Base-by-base conservation (phyloP, 2,113 vertebrate genomes). In the Thinocorus orbignyianus region DNA sequence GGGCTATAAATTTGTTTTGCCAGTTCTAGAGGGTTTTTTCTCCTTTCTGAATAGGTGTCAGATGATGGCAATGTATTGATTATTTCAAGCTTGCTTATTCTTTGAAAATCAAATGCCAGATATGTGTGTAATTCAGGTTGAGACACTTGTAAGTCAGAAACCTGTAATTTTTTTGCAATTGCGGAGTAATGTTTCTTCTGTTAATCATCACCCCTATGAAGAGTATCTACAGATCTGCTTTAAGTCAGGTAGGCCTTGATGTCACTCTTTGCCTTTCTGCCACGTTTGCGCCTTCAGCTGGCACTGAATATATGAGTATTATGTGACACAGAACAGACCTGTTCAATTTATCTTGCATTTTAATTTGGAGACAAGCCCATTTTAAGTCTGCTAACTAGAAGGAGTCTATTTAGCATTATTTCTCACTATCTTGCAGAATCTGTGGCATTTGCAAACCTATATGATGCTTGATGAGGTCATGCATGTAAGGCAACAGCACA, bases 281-380 rank as follows among this genome's bases (percentile, higher is more conserved):
- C 10, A 10, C 13, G 3, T 11, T 35, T n/a, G 31, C 26, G 2
- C 13, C 60, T 66, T 81, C 28, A 81, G 3, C 5, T 73, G 31
- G 6, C 17, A 13, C 10, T 30, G 9, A 35, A 23, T 35, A 24
- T 30, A 7, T 37, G 24, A 54, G 30, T 33, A 54, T 7, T 0
- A 0, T 6, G 10, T 42, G 33, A 49, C 11, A 13, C 1, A 3
- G 23, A 72, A 49, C 11, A 83, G 30, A 77, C 39, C 2, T 23
- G 1, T 23, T 82, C 8, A 22, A 5, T 49, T 86, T 54, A 57
- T 66, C 16, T 35, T 46, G 3, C 2, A 22, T 35, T 81, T 16
- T 44, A 23, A 7, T 62, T 64, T 81, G 16, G 78, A 60, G 2
- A 72, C 68, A 64, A 3, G 0, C 1, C 0, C 1, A 6, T 51